Conservation (phyloP, 2,113 vertebrate species). For the Nesoenas mayeri region DNA sequence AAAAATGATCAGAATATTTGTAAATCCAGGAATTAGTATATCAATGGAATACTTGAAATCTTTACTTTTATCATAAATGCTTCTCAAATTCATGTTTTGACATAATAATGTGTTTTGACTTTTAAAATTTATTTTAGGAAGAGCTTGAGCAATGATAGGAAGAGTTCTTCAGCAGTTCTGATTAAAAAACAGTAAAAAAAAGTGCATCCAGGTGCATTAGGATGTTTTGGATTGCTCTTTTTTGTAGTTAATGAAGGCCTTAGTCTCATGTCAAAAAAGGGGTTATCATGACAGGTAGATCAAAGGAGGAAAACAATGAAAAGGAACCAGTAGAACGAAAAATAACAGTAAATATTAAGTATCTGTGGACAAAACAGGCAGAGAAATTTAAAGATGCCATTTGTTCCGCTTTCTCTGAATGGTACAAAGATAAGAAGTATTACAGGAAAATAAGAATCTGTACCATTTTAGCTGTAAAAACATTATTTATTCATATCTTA, state of each 20-base stretch:
- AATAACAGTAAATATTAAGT: not conserved
- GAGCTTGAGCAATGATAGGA: not conserved
- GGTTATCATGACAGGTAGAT: not conserved
- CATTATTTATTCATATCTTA: not conserved
- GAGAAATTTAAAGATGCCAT: not conserved
- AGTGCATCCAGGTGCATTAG: not conserved
- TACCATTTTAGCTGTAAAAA: not conserved
- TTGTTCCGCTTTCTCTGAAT: not conserved
- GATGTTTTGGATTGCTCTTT: not conserved
- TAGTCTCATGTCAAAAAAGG: not conserved
- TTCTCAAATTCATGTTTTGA: not conserved
- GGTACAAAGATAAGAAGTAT: not conserved
- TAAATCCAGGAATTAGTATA: not conserved
- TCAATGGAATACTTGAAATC: not conserved
- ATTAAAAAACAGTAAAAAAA: not conserved
- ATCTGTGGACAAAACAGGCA: not conserved
- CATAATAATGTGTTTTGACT: not conserved
- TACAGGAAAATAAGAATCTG: not conserved
- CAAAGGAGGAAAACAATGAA: not conserved
- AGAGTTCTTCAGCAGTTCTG: not conserved
- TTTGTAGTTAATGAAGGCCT: not conserved
- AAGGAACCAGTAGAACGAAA: not conserved
- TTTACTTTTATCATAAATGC: not conserved
- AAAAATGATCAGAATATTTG: not conserved
- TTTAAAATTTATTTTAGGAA: not conserved